A percentile compares a stretch with the other conserved stretches of the same genome.
These are phyloP conservation scores for Lymantria monacha DNA, from an alignment of 2,888 invertebrate species.

Conservation along the genomic window DNA sequence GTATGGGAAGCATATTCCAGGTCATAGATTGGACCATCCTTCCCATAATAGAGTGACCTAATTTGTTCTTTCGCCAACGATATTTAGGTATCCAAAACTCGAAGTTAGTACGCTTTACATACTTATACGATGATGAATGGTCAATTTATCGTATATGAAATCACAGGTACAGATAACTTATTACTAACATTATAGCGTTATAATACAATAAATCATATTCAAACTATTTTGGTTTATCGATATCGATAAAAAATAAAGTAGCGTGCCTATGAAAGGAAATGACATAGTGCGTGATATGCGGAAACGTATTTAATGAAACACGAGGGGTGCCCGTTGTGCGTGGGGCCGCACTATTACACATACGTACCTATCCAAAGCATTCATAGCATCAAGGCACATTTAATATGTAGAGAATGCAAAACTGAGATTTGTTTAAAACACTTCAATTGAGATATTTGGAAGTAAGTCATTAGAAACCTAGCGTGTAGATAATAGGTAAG, in stretches of 20 bases:
- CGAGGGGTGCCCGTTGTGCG: constrained; percentile 67
- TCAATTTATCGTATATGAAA: too few species aligned
- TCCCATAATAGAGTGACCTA: too few species aligned
- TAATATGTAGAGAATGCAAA: constrained; percentile 34
- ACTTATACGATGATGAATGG: too few species aligned
- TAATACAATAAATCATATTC: too few species aligned
- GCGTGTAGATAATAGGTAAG: constrained; percentile 27
- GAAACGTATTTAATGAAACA: constrained; percentile 81
- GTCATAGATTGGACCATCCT: too few species aligned
- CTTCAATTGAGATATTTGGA: constrained; percentile 28
- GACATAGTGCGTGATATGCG: constrained; percentile 82
- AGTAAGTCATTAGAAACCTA: constrained; percentile 31
- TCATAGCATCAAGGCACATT: constrained; percentile 15
- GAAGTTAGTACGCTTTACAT: too few species aligned
- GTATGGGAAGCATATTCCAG: too few species aligned
- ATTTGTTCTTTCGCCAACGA: too few species aligned
- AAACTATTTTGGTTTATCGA: constrained; percentile 30
- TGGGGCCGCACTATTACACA: constrained; percentile 49
- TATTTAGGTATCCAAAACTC: too few species aligned
- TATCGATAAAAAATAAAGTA: constrained; percentile 29
- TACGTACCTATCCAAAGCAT: constrained; percentile 5
- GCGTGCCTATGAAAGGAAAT: constrained; percentile 70
- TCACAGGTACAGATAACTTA: too few species aligned
- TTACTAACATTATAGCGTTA: too few species aligned
- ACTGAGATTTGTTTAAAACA: constrained; percentile 31